These are phyloP conservation scores for Argyra leucocephala DNA, from an alignment of 2,888 invertebrate genomes.

Conservation along the genomic window DNA sequence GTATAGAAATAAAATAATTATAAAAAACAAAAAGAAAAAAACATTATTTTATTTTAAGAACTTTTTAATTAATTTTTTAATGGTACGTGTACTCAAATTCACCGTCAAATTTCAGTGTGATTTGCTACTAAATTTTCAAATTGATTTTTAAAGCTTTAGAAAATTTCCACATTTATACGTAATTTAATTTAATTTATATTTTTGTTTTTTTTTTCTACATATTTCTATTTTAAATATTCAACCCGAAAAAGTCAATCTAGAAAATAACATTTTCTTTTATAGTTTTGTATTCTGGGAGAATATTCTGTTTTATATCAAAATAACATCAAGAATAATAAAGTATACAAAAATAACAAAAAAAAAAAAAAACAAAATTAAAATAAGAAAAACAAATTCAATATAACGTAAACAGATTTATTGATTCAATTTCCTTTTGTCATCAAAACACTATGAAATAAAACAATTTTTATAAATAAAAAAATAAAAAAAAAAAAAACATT, in stretches of 20 bases:
- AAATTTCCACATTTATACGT: background rate
- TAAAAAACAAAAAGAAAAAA: too few relatives aligned
- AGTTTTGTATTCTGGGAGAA: background rate
- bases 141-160: background rate
- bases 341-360: background rate
- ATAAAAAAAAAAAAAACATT: too few relatives aligned
- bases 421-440: constrained; percentile 6
- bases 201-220: background rate
- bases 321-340: background rate
- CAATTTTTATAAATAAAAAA: too few relatives aligned
- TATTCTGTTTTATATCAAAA: constrained; percentile 1
- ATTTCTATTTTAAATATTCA: background rate
- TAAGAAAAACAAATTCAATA: background rate
- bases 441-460: constrained; percentile 2
- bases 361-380: background rate
- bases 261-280: background rate
- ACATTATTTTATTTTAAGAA: background rate
- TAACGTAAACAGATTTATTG: background rate
- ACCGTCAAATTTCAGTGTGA: background rate
- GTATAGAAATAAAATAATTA: too few relatives aligned
- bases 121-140: background rate
- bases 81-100: background rate
- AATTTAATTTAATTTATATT: background rate
- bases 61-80: background rate
- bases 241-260: background rate